Conservation (phyloP, 2,888 invertebrate species). For the Magallana nippona region DNA sequence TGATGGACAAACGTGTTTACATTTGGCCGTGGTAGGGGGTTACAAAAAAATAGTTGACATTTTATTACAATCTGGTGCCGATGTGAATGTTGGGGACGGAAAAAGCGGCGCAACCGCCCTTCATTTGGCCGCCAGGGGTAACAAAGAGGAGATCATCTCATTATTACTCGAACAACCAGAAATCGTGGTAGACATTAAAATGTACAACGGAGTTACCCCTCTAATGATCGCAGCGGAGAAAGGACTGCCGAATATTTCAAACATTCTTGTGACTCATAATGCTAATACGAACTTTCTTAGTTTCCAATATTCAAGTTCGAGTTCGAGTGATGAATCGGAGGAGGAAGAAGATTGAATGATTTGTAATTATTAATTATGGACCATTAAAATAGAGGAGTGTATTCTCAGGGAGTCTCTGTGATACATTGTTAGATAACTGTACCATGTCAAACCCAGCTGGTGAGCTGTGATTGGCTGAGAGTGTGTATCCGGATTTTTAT, state of each 20-base stretch:
- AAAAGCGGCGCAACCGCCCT: slow-evolving; percentile 62
- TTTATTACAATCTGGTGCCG: slow-evolving; percentile 57
- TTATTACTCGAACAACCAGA: slow-evolving; percentile 53
- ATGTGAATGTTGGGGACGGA: slow-evolving; percentile 60
- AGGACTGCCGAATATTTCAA: slow-evolving; percentile 39
- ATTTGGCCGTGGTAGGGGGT: slow-evolving; percentile 54
- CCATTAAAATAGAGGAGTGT: background rate
- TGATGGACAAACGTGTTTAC: slow-evolving; percentile 58
- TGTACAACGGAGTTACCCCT: slow-evolving; percentile 60
- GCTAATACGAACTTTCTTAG: slow-evolving; percentile 34
- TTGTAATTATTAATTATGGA: background rate
- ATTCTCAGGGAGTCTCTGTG: slow-evolving; percentile 11
- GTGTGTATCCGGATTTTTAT: background rate
- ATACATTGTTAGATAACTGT: background rate
- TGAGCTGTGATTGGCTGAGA: slow-evolving; percentile 3
- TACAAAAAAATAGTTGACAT: slow-evolving; percentile 54
- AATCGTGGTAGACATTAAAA: slow-evolving; percentile 57
- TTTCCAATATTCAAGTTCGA: slow-evolving; percentile 13
- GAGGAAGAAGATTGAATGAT: background rate
- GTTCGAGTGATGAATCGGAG: slow-evolving; percentile 36
- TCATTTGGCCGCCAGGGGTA: slow-evolving; percentile 57
- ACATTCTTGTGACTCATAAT: slow-evolving; percentile 36
- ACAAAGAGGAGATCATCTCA: slow-evolving; percentile 51
- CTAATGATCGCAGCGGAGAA: slow-evolving; percentile 55
- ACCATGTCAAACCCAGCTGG: background rate